Conservation (phyloP, 2,888 invertebrate genomes). For the Eupithecia inturbata region DNA sequence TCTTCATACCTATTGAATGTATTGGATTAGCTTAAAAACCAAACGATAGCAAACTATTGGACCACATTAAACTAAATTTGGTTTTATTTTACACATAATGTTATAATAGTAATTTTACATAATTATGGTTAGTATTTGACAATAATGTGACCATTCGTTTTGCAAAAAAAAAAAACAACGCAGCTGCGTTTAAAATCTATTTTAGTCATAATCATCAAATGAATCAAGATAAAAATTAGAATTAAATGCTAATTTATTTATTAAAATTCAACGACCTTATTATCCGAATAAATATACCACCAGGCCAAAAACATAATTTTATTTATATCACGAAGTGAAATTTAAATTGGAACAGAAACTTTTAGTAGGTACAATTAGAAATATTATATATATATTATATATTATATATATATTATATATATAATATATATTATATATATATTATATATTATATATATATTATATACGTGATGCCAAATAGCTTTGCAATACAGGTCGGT, state of each 20-base stretch:
- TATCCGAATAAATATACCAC: neutral
- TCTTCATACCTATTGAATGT: neutral
- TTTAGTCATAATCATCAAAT: neutral
- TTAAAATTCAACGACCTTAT: constrained; percentile 2
- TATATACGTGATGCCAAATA: too few relatives aligned
- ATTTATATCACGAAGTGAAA: constrained; percentile 9
- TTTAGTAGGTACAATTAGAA: neutral
- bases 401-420: too few relatives aligned
- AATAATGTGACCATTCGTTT: neutral
- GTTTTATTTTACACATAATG: neutral
- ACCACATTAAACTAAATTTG: neutral
- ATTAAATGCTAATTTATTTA: neutral
- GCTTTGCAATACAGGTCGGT: too few relatives aligned
- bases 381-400: too few relatives aligned
- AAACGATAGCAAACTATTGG: too few relatives aligned
- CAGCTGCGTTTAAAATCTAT: neutral
- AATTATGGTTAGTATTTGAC: neutral
- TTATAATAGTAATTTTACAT: neutral
- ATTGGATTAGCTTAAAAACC: too few relatives aligned
- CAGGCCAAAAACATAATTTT: neutral
- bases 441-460: too few relatives aligned
- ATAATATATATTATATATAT: too few relatives aligned
- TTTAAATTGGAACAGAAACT: neutral
- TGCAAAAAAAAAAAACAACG: neutral
- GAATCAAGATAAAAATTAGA: neutral